Conservation (phyloP, 2,797 vertebrate genomes). For the Sus cebifrons region DNA sequence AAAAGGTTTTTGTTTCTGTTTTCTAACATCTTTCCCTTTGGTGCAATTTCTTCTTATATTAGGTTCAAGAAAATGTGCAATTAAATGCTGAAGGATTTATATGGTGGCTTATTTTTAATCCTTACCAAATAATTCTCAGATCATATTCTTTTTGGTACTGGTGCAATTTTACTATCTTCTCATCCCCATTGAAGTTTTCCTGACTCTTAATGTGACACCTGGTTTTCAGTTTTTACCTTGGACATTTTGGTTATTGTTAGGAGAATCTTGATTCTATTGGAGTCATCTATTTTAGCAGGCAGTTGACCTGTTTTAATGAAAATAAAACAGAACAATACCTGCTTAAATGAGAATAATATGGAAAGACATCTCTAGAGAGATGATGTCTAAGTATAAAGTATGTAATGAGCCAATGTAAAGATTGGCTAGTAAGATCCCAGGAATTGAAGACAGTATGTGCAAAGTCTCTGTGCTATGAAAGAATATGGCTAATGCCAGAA, state of each 20-base stretch:
- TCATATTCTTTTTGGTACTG: neutral
- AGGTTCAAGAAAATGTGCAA: neutral
- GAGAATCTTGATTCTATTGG: neutral
- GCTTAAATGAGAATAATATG: neutral
- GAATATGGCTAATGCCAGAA: accelerated
- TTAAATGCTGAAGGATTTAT: neutral
- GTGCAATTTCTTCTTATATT: neutral
- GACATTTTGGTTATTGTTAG: neutral
- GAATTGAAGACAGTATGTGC: neutral
- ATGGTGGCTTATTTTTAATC: neutral
- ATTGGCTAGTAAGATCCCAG: neutral
- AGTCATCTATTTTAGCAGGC: neutral
- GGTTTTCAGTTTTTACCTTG: neutral
- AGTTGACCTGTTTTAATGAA: neutral
- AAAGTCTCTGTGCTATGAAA: neutral
- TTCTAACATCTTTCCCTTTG: neutral
- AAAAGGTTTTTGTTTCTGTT: neutral
- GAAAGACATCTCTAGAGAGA: neutral
- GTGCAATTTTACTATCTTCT: neutral
- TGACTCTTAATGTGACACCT: neutral
- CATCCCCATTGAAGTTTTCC: neutral
- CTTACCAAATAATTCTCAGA: neutral
- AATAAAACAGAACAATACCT: neutral
- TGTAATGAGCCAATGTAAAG: neutral
- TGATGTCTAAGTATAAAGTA: neutral